These are phyloP conservation scores for Aphaenogaster rudis DNA, from an alignment of 1,140 invertebrate genomes.

Conservation along the genomic window DNA sequence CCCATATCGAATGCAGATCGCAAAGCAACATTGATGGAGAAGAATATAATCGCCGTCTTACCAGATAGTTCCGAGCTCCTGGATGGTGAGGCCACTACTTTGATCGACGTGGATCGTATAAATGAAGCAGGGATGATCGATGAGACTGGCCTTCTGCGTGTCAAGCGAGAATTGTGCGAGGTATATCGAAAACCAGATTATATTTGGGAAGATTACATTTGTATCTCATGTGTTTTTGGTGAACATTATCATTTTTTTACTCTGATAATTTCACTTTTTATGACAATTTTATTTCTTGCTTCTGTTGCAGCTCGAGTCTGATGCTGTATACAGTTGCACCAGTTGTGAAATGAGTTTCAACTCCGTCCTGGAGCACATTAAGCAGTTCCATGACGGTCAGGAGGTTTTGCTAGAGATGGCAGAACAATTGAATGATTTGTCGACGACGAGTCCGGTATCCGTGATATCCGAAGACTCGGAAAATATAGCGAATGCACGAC, in stretches of 20 bases:
- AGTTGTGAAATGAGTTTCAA: slow-evolving; percentile 89
- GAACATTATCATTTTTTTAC: slow-evolving; percentile 18
- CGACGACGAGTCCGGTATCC: slow-evolving; percentile 36
- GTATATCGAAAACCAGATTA: slow-evolving; percentile 55
- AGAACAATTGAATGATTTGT: slow-evolving; percentile 79
- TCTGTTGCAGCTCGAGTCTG: slow-evolving; percentile 75
- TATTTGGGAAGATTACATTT: not conserved
- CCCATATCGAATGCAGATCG: slow-evolving; percentile 73
- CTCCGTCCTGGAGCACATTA: slow-evolving; percentile 89
- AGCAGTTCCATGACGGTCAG: slow-evolving; percentile 89
- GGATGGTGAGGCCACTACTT: slow-evolving; percentile 68
- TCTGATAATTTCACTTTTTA: slow-evolving; percentile 2
- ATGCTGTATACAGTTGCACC: slow-evolving; percentile 89
- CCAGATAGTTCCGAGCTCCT: slow-evolving; percentile 74
- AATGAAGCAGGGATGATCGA: slow-evolving; percentile 77
- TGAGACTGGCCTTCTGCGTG: slow-evolving; percentile 75
- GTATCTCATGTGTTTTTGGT: not conserved
- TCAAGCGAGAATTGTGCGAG: slow-evolving; percentile 83
- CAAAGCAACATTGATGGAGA: slow-evolving; percentile 49
- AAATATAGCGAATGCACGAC: slow-evolving; percentile 64
- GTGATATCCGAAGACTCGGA: slow-evolving; percentile 62
- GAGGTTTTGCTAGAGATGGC: slow-evolving; percentile 89
- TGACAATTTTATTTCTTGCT: slow-evolving; percentile 1
- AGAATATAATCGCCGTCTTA: slow-evolving; percentile 79
- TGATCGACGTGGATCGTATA: slow-evolving; percentile 78